phyloP scores from a whole-genome alignment of 2,797 vertebrate species.

The Trachurus trachurus region DNA sequence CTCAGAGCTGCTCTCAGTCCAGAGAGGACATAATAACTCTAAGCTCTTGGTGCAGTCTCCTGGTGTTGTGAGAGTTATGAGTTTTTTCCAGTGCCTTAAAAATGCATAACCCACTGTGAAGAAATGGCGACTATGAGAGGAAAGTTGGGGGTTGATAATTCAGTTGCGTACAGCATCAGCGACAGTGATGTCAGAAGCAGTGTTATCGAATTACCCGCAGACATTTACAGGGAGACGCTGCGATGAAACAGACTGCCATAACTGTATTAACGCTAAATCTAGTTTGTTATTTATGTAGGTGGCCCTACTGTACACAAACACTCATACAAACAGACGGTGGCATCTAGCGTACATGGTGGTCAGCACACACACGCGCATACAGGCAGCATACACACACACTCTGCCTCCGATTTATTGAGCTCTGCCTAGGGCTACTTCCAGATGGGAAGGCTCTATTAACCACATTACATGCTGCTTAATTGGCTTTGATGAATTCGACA shows the following conservation, averaged over 20 bases:
- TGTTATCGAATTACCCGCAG: constrained; percentile 73
- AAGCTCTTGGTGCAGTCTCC: background rate
- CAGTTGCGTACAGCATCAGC: constrained; percentile 24
- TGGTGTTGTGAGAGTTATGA: background rate
- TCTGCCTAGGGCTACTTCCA: constrained; percentile 71
- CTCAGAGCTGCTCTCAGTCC: background rate
- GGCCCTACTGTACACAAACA: constrained; percentile 61
- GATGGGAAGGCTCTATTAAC: constrained; percentile 81
- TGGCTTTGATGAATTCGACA: constrained; percentile 80
- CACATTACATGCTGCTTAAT: constrained; percentile 80
- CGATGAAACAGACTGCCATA: constrained; percentile 81
- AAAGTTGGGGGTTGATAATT: constrained; percentile 26
- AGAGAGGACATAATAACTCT: background rate
- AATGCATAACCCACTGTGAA: background rate
- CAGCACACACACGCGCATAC: constrained; percentile 33
- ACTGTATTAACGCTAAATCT: constrained; percentile 79
- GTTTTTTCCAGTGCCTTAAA: constrained; percentile 1
- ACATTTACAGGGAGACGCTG: constrained; percentile 74
- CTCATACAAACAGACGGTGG: constrained; percentile 72
- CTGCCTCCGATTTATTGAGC: constrained; percentile 61
- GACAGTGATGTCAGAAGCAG: constrained; percentile 65
- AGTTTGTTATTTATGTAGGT: constrained; percentile 82
- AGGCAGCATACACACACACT: constrained; percentile 28
- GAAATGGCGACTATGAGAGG: background rate
- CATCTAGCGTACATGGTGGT: constrained; percentile 62